Percentiles rank a stretch among this genome's conserved stretches.
These are phyloP conservation scores for Drosophila trapezifrons DNA, from an alignment of 1,140 invertebrate species.

Conservation along the genomic window DNA sequence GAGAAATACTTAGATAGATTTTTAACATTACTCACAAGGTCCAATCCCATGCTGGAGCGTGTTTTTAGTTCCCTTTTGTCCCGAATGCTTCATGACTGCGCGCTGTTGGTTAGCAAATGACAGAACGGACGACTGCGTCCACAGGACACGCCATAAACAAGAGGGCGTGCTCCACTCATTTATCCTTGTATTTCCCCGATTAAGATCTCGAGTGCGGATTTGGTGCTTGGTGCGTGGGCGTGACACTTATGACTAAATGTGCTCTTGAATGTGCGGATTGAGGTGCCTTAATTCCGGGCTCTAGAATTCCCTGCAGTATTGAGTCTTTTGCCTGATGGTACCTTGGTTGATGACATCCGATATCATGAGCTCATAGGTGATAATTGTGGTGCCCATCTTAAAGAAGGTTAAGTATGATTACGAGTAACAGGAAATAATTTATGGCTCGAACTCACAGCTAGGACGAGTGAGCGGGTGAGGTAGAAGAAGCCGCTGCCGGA, in stretches of 20 bases:
- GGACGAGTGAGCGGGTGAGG: conserved; percentile 87
- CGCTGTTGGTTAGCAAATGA: conserved; percentile 37
- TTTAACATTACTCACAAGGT: conserved; percentile 64
- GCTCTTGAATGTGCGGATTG: conserved; percentile 5
- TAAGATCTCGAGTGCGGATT: conserved; percentile 16
- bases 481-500: conserved; percentile 87
- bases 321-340: conserved; percentile 71
- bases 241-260: conserved; percentile 33
- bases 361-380: conserved; percentile 88
- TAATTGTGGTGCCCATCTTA: conserved; percentile 87
- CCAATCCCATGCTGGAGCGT: conserved; percentile 74
- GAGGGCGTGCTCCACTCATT: conserved; percentile 14
- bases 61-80: conserved; percentile 52
- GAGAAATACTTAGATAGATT: neutral
- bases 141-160: conserved; percentile 31
- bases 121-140: neutral
- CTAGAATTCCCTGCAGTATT: conserved; percentile 70
- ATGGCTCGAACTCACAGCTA: conserved; percentile 72
- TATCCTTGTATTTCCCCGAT: conserved; percentile 24
- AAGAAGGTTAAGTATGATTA: conserved; percentile 19
- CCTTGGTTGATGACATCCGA: conserved; percentile 80
- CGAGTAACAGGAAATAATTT: neutral
- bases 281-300: conserved; percentile 1
- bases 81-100: conserved; percentile 47
- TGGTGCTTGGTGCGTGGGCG: conserved; percentile 25